A percentile compares a stretch with the other conserved stretches of the same genome.
Evolutionary conservation across 1,140 invertebrate species (phyloP).

Genomic region (Eurosta solidaginis): DNA sequence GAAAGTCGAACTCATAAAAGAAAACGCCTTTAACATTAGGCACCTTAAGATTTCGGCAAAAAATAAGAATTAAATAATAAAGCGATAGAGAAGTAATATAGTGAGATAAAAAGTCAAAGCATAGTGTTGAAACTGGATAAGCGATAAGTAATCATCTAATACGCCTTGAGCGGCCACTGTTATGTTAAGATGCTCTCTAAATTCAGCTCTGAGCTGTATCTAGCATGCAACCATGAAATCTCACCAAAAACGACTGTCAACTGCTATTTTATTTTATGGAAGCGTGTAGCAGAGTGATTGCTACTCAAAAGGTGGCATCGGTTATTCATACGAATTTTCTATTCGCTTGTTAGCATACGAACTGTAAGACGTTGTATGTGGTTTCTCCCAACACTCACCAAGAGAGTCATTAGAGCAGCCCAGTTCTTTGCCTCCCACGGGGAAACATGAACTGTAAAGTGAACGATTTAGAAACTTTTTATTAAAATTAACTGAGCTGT

Average conservation of each 20-base stretch:
- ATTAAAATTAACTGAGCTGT: no score
- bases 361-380: no score
- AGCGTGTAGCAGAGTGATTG: background rate
- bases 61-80: background rate
- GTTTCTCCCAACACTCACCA: no score
- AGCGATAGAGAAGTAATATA: background rate
- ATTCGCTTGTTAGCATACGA: no score
- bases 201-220: no score
- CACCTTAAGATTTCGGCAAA: background rate
- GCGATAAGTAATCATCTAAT: background rate
- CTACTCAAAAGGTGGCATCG: no score
- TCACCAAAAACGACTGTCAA: slow-evolving; percentile 17
- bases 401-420: no score
- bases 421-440: no score
- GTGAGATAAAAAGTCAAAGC: background rate
- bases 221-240: background rate
- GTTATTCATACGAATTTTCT: background rate
- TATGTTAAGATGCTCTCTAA: no score
- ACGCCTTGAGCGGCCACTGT: no score
- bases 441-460: no score
- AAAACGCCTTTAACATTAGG: background rate
- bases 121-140: background rate
- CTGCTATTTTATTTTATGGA: background rate
- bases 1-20: background rate
- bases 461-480: no score